Percentiles rank a stretch among this genome's conserved stretches.
Evolutionary conservation across 2,797 vertebrate genomes (phyloP).

Genomic region (Sarcophilus harrisii): DNA sequence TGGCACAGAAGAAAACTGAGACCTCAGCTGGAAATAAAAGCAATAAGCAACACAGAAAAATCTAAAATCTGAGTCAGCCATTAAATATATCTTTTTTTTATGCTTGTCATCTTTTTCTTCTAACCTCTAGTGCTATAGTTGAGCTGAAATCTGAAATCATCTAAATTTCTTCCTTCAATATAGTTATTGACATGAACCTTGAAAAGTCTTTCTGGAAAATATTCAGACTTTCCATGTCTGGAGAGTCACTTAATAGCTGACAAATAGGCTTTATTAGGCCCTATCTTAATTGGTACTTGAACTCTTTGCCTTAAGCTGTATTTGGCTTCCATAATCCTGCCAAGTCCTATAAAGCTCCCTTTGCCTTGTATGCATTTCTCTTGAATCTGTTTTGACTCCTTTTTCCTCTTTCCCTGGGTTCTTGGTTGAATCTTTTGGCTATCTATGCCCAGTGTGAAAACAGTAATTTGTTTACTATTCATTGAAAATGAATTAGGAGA

Average conservation of each 20-base stretch:
- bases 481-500: conserved; percentile 45
- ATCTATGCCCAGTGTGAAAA: not conserved
- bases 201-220: conserved; percentile 62
- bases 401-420: not conserved
- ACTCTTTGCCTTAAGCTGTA: conserved; percentile 70
- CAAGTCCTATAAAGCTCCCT: conserved; percentile 31
- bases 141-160: conserved; percentile 45
- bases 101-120: conserved; percentile 20
- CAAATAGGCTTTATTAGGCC: conserved; percentile 62
- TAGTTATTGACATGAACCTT: conserved; percentile 56
- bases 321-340: conserved; percentile 64
- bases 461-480: not conserved
- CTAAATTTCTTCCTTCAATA: conserved; percentile 46
- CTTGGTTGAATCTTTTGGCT: not conserved
- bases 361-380: not conserved
- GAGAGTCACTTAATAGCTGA: conserved; percentile 63
- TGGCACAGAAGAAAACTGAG: conserved; percentile 35
- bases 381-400: conserved; percentile 24
- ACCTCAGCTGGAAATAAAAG: conserved; percentile 25
- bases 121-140: conserved; percentile 32
- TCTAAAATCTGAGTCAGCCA: not conserved
- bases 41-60: conserved; percentile 36
- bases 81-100: conserved; percentile 31
- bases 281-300: conserved; percentile 75
- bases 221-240: conserved; percentile 58